Evolutionary conservation across 1,140 invertebrate species (phyloP).

Genomic region (Physella acuta): DNA sequence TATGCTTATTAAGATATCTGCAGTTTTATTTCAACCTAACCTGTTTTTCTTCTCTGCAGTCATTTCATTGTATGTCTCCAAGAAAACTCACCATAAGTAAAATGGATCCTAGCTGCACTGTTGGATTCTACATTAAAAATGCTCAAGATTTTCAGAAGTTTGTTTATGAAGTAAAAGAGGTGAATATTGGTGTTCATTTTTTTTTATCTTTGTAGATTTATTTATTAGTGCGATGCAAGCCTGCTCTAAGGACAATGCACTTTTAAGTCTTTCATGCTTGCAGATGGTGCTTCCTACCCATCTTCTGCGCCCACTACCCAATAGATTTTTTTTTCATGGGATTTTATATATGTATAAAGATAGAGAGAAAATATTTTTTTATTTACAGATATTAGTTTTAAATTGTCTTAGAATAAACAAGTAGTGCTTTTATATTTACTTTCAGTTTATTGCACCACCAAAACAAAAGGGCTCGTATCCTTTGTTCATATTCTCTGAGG

Average conservation of each 20-base stretch:
- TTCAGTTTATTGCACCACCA: constrained; percentile 61
- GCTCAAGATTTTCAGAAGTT: constrained; percentile 78
- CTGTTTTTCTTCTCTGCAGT: constrained; percentile 48
- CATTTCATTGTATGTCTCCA: constrained; percentile 85
- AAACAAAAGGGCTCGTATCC: constrained; percentile 70
- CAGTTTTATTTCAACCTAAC: background rate
- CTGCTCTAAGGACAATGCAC: background rate
- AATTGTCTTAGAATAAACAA: no score
- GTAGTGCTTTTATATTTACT: constrained; percentile 16
- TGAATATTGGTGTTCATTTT: constrained; percentile 56
- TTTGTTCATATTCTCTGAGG: constrained; percentile 77
- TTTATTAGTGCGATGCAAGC: background rate
- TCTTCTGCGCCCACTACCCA: background rate
- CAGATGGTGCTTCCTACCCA: background rate
- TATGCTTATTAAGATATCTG: background rate
- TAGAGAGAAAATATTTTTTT: background rate
- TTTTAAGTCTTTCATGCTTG: background rate
- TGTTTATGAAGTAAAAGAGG: constrained; percentile 60
- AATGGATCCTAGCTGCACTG: constrained; percentile 90
- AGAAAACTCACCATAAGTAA: constrained; percentile 81
- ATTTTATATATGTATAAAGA: background rate
- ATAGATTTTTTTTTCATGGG: background rate
- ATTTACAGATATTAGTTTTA: no score
- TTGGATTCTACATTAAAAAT: constrained; percentile 82
- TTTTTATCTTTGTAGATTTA: background rate